Evolutionary conservation across 2,113 vertebrate genomes (phyloP), one percentile per base, ranked within the genome.

Genomic region (Nesogale talazaci): DNA sequence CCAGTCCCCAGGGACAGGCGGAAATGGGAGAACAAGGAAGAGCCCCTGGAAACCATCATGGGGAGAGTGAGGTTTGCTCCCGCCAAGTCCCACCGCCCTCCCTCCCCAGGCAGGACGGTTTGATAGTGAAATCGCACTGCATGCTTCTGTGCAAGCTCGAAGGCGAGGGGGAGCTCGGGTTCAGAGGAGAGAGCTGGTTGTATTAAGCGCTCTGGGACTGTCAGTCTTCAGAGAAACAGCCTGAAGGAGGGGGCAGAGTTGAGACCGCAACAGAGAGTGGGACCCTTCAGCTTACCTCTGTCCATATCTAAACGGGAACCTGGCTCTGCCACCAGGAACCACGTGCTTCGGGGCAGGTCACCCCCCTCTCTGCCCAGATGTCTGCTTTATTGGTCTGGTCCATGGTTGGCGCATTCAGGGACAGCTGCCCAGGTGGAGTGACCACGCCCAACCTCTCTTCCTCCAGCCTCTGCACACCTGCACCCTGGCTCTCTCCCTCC

Each of bases 41-140:
- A 40, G 17, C 34, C 40, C 79, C 34, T 34, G n/a, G 85, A 29
- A 75, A 61, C 2, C 2, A 15, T 63, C 31, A 31, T 38, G 1
- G 42, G 56, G 57, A n/a, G 34, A 46, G 40, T 0, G 1, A 14
- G 56, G 11, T 22, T 36, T 0, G 1, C 31, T 36, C 25, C 63
- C 57, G 88, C 27, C 52, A 16, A 23, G 59, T 31, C 36, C 59
- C 10, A 34, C 59, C 59, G 61, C 46, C 56, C 5, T 20, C 17
- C 31, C 17, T 10, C 1, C 8, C 31, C 12, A 10, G 9, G 38
- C 4, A 0, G 85, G 78, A 17, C 0, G 4, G 23, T 31, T 15
- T 83, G 34, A 77, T 4, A 34, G 78, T 61, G 70, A 94, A 92
- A 40, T 17, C 38, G 25, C 5, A 2, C 65, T 0, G 7, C 67